Base-by-base conservation (phyloP, 2,888 invertebrate species). In the Dicyrtomina minuta region DNA sequence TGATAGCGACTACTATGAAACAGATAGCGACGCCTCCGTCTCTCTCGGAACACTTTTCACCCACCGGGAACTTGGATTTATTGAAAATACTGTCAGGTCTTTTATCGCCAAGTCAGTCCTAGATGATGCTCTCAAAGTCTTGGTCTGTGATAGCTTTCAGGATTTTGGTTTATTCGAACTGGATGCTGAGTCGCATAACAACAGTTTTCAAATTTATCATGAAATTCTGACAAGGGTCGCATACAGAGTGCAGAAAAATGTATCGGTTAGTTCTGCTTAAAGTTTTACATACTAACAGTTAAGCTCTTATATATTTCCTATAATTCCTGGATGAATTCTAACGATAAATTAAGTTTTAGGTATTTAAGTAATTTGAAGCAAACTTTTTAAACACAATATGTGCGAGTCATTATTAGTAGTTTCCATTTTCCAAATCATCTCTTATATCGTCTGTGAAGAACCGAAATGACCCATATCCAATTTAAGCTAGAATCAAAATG, bases 221-320 rank as follows among this genome's bases (percentile, higher is more conserved):
- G 62, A 62, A 62, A 62, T 62, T 17, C n/a, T 62, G 27, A 62
- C 27, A 5, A 46, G 51, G 26, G 44, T 62, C 1, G 62, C 62
- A 10, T 49, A 17, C 26, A 62, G 17, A 46, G 62, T 62, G n/a
- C 62, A 62, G 17, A 20, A 39, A 15, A 49, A 17, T 51, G 17
- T 62, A 13, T n/a, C 51, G 17, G 62, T 62, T 33, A 33, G n/a
- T n/a, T n/a, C n/a, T n/a, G n/a, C n/a, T n/a, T n/a, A n/a, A n/a
- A n/a, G n/a, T n/a, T n/a, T n/a, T n/a, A n/a, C n/a, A n/a, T n/a
- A n/a, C n/a, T n/a, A n/a, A n/a, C n/a, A n/a, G n/a, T n/a, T n/a
- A n/a, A n/a, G n/a, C n/a, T n/a, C n/a, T n/a, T n/a, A n/a, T n/a
- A n/a, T n/a, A n/a, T n/a, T n/a, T n/a, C n/a, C n/a, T n/a, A n/a